Percentiles rank a stretch among this genome's conserved stretches.
These are phyloP conservation scores for Lycocorax pyrrhopterus DNA, from an alignment of 2,113 vertebrate species.

Conservation along the genomic window DNA sequence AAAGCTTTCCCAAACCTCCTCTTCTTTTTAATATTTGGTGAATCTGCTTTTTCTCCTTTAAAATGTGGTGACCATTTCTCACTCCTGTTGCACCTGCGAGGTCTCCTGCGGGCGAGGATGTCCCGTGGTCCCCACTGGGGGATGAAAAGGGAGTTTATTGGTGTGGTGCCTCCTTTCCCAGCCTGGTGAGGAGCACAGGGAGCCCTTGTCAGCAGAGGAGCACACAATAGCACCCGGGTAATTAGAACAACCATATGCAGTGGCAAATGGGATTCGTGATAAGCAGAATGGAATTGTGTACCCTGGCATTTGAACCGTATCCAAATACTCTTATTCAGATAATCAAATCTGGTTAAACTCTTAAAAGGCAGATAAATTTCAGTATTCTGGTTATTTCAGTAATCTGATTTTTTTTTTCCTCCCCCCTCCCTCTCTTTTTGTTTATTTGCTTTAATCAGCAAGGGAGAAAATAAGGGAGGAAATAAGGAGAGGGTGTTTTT, in stretches of 20 bases:
- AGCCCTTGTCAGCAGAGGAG: conserved; percentile 2
- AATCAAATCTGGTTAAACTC: conserved; percentile 56
- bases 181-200: not conserved
- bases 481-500: not conserved
- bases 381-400: not conserved
- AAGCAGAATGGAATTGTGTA: conserved; percentile 52
- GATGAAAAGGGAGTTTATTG: not conserved
- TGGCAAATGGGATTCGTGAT: conserved; percentile 49
- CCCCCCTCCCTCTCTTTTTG: not conserved
- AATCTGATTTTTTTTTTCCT: not conserved
- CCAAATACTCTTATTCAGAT: conserved; percentile 52
- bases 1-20: not conserved
- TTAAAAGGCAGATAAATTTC: conserved; percentile 47
- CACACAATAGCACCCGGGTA: not conserved
- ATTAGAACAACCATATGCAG: conserved; percentile 51
- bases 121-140: accelerated
- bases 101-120: not conserved
- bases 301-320: conserved; percentile 46
- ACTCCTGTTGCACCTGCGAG: not conserved
- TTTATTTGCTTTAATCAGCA: conserved; percentile 1
- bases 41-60: not conserved
- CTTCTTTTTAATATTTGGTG: not conserved
- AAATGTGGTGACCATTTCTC: accelerated
- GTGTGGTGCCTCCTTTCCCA: not conserved
- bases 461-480: not conserved